Base-by-base conservation (phyloP, 1,140 invertebrate genomes). In the Sesamia nonagrioides region DNA sequence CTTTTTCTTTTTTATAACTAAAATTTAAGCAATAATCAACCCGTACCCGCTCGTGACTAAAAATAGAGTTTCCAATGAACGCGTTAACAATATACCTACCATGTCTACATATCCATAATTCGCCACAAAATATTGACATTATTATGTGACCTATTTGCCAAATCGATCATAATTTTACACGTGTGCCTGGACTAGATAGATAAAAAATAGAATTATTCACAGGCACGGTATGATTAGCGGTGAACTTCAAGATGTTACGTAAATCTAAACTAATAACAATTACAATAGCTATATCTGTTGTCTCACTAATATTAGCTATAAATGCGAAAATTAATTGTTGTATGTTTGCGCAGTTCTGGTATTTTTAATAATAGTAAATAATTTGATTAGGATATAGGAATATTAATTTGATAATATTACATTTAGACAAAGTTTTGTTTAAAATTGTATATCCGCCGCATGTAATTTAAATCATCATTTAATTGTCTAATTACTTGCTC, bases 141-240 rank as follows among this genome's bases (percentile, higher is more conserved):
- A 27, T 56, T 56, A 56, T 27, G 21, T 56, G 54, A 56, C 54
- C 54, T 56, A 56, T 56, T 27, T 56, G 21, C 9, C 8, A 21
- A 56, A 56, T 11, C 54, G 54, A 56, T 56, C 54, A 56, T 56
- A 56, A 27, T 56, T 56, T 56, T 27, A n/a, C 54, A 56, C 54
- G 54, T 56, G 54, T 21, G 21, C 18, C n/a, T 68, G 63, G 40
- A 40, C 33, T 4, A 45, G 63, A 18, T 68, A 45, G 17, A 48
- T 68, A 45, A 68, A 18, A 48, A 68, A 13, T 9, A 4, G 18
- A 68, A 15, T 21, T 27, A 33, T 42, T 17, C 61, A 21, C 3
- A 6, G 50, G 6, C 15, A n/a, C 15, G 13, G 6, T 8, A 45
- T 2, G 45, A 50, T 50, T 50, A 50, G 0, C 13, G 13, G 6